Evolutionary conservation across 2,888 invertebrate species (phyloP), one percentile per base, ranked within the genome.

Genomic region (Esperia sulphurella): DNA sequence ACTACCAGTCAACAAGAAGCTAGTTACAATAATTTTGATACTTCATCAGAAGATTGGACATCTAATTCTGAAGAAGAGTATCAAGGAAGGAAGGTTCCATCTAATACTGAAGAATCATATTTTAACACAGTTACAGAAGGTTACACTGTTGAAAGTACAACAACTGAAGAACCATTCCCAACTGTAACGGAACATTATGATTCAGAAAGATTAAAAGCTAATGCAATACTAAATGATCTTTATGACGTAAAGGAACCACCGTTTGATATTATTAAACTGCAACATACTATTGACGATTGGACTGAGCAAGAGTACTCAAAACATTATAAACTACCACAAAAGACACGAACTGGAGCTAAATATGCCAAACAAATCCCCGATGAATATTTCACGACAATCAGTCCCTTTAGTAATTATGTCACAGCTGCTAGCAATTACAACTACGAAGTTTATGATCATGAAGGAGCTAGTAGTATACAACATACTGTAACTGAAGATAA

Each of bases 231-330:
- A 1, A 84, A 79, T 50, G 83, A 87, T 51, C 61, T 83, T 8
- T 85, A 88, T 50, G 87, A 88, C 53, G 79, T 82, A 0, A 87
- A 83, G 52, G 91, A 91, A 55, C 90, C 90, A 30, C 90, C 92
- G 0, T 94, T 95, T 61, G 95, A 96, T 68, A 91, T 95, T 10
- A 91, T 92, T 10, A 92, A 93, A 65, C 81, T 96, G 35, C 96
- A 96, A 70, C 94, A 95, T 59, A 95, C 94, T 59, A 96, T 96
- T 49, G 95, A 96, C 62, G 94, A 94, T 54, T 96, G 96, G 96
- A 96, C 96, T 0, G 93, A 93, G 61, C 93, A 94, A 79, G 93
- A 94, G 61, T 95, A 91, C 72, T 92, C 93, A 0, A 90, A 91
- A 49, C 79, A 79, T 53, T 76, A 83, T 50, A 90, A 87, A 54